Base-by-base conservation (phyloP, 1,140 invertebrate species). In the Heliconius hermathena region DNA sequence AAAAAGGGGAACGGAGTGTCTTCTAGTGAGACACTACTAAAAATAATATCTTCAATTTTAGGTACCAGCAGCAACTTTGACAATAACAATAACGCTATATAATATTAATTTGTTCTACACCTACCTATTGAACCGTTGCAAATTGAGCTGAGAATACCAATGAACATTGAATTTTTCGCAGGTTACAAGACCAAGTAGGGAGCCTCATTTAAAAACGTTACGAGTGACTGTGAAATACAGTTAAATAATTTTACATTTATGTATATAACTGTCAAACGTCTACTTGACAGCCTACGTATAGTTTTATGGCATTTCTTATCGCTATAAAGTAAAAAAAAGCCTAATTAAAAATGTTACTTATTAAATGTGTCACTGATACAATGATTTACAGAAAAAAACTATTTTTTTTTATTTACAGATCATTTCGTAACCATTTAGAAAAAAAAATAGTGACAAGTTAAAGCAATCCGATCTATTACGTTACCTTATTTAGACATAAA, bases 91-190 rank as follows among this genome's bases (percentile, higher is more conserved):
- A 29, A 16, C 26, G 11, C 26, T 66, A 26, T 66, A 26, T 26
- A 22, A 66, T 66, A 29, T 66, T 66, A 26, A 66, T 29, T 66
- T 72, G 49, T 29, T 81, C 81, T 80, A 78, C 82, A 81, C 26
- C 11, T 46, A 76, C 81, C 82, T 86, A 83, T 83, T 71, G 76
- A 81, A 81, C 87, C 83, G 87, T 88, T 88, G 86, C 60, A 38
- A 76, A 74, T 33, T 70, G 75, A 79, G 70, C 76, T 18, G 29
- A 66, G 85, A 86, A 86, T 86, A 76, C 78, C 73, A 88, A 85
- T 85, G 83, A 86, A 78, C 73, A 75, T 81, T 26, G 80, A 80
- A 84, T 81, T 82, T 83, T 80, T 73, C 71, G 73, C 77, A 78
- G 75, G 75, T 76, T 76, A 29, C 66, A 41, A 76, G 66, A 41